Evolutionary conservation across 1,140 invertebrate genomes (phyloP), one percentile per base, ranked within the genome.

Genomic region (Hyposmocoma kahamanoa): DNA sequence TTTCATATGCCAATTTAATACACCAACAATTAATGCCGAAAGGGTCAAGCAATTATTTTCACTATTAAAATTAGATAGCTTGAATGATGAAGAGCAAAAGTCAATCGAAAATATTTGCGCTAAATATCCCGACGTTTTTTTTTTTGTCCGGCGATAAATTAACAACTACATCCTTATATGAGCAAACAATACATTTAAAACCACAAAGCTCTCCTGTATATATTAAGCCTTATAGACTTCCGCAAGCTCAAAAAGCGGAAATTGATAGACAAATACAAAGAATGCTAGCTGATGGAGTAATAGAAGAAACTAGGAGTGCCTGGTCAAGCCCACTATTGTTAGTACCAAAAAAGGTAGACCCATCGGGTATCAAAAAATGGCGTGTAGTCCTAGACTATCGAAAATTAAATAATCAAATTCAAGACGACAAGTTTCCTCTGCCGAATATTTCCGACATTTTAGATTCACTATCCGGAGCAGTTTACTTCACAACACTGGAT

Each of bases 401-500:
- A 13, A 6, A 34, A 21, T 44, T 69, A 32, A 69, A 69, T 48
- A 32, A 54, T 36, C 13, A 22, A 32, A 58, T 62, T 22, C 9
- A 41, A 15, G 38, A 41, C 13, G 38, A 41, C 15, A 41, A 41
- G 13, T 41, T 41, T 20, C 38, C 38, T n/a, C 20, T 41, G 1
- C 38, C 38, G 5, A 41, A 41, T 21, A 41, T 41, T 21, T 21
- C 19, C 15, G 62, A 62, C 32, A 64, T 68, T 34, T 42, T 65
- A 26, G 49, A 64, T 50, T 51, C 43, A 3, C 42, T 64, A 32
- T 42, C 30, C 10, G 54, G 58, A 18, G 39, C 51, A 19, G 17
- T 47, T 17, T 59, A 66, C 44, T 57, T 58, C 38, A 22, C 36
- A 26, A 50, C 56, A 57, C 56, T 53, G 32, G 57, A 58, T 50